Conservation (phyloP, 2,888 invertebrate genomes). For the Pteria penguin region DNA sequence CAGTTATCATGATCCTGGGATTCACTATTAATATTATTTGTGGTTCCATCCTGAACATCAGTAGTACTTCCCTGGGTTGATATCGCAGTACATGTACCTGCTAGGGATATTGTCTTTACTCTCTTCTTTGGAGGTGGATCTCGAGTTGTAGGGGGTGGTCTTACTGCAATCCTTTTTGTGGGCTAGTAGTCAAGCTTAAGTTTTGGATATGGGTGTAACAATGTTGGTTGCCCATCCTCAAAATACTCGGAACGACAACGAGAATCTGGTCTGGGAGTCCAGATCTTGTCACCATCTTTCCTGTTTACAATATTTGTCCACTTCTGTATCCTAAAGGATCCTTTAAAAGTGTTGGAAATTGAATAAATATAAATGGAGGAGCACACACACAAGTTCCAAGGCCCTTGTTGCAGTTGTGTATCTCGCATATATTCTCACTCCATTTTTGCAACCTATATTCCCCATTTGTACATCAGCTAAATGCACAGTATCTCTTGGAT, state of each 20-base stretch:
- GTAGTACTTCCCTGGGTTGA: no score
- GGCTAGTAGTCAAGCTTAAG: no score
- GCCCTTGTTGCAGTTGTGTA: background rate
- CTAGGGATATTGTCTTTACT: no score
- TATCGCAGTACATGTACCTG: no score
- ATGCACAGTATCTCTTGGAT: background rate
- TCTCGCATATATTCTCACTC: background rate
- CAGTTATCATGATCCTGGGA: no score
- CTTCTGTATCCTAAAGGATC: background rate
- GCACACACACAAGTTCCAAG: background rate
- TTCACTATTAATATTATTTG: no score
- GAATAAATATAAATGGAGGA: background rate
- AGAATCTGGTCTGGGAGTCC: background rate
- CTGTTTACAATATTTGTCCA: background rate
- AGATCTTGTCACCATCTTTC: background rate
- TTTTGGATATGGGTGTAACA: no score
- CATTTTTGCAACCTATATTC: background rate
- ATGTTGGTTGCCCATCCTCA: no score
- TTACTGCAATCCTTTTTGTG: no score
- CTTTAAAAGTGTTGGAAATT: background rate
- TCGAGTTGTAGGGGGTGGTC: no score
- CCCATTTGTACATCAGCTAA: conserved; percentile 3
- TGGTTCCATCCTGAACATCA: no score
- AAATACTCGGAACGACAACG: background rate
- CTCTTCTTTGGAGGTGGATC: no score